phyloP scores from a whole-genome alignment of 37 sponge, comb jelly and placozoan species.

The Spongilla lacustris region DNA sequence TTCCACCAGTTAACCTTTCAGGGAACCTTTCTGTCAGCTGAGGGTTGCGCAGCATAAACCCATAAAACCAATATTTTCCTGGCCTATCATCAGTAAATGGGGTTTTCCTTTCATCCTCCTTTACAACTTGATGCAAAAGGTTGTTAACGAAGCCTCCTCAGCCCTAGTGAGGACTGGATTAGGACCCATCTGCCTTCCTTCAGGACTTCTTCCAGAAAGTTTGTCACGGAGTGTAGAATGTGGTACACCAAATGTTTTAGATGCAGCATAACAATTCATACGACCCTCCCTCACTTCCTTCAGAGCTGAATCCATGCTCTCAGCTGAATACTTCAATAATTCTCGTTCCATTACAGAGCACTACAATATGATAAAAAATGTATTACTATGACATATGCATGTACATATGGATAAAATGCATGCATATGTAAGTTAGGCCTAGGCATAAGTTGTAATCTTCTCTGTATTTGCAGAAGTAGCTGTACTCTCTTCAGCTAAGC shows the following conservation, averaged over 20 bases:
- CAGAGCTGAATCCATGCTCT: neutral
- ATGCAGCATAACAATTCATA: neutral
- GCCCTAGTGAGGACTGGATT: conserved; percentile 1
- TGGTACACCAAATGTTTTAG: conserved; percentile 1
- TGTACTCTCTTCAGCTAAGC: neutral
- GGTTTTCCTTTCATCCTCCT: neutral
- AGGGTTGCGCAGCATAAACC: neutral
- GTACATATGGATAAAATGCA: no score
- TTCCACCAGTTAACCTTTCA: neutral
- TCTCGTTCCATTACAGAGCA: neutral
- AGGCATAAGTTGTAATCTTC: neutral
- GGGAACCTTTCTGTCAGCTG: conserved; percentile 1
- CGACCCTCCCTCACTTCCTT: conserved; percentile 1
- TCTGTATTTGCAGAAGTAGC: neutral
- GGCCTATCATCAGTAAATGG: neutral
- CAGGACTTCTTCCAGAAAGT: neutral
- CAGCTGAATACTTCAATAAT: neutral
- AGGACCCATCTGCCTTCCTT: neutral
- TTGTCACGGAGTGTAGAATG: neutral
- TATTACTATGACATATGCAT: neutral
- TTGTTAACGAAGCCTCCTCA: conserved; percentile 1
- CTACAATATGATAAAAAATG: neutral
- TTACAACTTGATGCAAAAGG: conserved; percentile 1
- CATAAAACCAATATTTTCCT: neutral
- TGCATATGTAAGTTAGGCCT: neutral